phyloP scores from a whole-genome alignment of 2,888 invertebrate genomes.

The Coronaproctus castanopsis region DNA sequence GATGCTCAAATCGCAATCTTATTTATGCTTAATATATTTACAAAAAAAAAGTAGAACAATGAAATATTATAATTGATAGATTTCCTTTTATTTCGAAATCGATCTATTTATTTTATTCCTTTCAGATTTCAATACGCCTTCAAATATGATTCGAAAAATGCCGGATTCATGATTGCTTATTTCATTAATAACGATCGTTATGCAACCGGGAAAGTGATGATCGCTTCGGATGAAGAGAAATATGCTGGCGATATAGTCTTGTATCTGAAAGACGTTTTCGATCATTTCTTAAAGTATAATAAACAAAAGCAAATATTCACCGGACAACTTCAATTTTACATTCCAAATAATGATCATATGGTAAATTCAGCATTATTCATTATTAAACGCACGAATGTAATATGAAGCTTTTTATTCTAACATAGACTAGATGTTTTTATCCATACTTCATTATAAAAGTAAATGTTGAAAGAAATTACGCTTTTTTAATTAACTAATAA shows the following conservation, averaged over 20 bases:
- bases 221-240: not conserved
- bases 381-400: too few relatives aligned
- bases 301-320: not conserved
- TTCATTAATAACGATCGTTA: not conserved
- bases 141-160: not conserved
- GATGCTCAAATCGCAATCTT: too few relatives aligned
- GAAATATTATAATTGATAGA: not conserved
- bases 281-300: not conserved
- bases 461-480: too few relatives aligned
- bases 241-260: not conserved
- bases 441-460: too few relatives aligned
- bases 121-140: not conserved
- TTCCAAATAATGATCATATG: not conserved
- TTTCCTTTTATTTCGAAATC: not conserved
- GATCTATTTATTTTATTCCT: not conserved
- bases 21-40: too few relatives aligned
- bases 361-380: too few relatives aligned
- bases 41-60: too few relatives aligned
- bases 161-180: not conserved
- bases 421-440: too few relatives aligned
- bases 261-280: not conserved
- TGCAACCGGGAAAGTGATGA: not conserved
- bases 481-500: too few relatives aligned
- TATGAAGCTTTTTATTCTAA: too few relatives aligned
- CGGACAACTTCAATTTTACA: not conserved